Conservation (phyloP, 2,888 invertebrate genomes). For the Aplocera efformata region DNA sequence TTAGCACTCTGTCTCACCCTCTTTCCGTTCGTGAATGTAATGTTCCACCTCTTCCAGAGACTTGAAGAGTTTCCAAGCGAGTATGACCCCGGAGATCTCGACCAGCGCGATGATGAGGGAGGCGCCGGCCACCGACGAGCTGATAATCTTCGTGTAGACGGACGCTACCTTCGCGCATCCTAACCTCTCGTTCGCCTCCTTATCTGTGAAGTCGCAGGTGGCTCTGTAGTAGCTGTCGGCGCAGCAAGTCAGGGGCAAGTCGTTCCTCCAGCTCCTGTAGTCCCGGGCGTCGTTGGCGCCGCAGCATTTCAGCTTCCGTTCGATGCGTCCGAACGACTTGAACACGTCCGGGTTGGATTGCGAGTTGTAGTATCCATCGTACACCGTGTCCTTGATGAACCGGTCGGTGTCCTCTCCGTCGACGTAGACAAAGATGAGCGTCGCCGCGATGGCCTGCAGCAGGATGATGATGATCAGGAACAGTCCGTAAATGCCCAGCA, state of each 20-base stretch:
- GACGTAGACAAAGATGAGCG: slow-evolving; percentile 69
- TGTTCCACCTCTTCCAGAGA: slow-evolving; percentile 70
- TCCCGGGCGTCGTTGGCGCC: slow-evolving; percentile 74
- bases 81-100: slow-evolving; percentile 59
- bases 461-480: slow-evolving; percentile 62
- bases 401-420: slow-evolving; percentile 70
- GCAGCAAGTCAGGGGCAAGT: slow-evolving; percentile 68
- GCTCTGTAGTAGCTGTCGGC: slow-evolving; percentile 68
- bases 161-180: slow-evolving; percentile 75
- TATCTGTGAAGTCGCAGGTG: slow-evolving; percentile 71
- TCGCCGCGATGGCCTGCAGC: slow-evolving; percentile 61
- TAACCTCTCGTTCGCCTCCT: slow-evolving; percentile 71
- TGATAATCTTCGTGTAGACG: slow-evolving; percentile 74
- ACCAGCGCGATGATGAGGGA: slow-evolving; percentile 61
- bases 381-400: slow-evolving; percentile 73
- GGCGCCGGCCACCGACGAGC: slow-evolving; percentile 67
- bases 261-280: slow-evolving; percentile 71
- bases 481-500: slow-evolving; percentile 62
- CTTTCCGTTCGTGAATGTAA: slow-evolving; percentile 69
- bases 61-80: slow-evolving; percentile 69
- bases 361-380: slow-evolving; percentile 73
- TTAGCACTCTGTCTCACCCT: slow-evolving; percentile 74
- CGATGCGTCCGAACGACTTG: slow-evolving; percentile 65
- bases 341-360: slow-evolving; percentile 69
- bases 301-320: slow-evolving; percentile 67